Evolutionary conservation across 1,140 invertebrate species (phyloP), one percentile per base, ranked within the genome.

Genomic region (Adelges cooleyi): DNA sequence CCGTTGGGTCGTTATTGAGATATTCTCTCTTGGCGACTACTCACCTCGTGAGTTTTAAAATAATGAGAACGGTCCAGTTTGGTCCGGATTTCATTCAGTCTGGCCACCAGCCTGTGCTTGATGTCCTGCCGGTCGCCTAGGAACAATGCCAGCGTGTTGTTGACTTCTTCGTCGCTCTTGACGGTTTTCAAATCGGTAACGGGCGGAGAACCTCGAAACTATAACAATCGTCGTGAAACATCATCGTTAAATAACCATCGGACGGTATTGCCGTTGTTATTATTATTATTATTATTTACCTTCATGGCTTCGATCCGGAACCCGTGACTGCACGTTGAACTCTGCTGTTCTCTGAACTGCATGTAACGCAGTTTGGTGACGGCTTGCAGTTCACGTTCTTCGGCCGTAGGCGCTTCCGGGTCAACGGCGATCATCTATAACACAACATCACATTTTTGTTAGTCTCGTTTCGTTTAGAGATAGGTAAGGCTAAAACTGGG

Each of bases 301-400:
- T 95, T 95, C 75, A 98, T 86, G 20, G 92, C 95, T 77, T 98
- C 95, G 68, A 98, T 95, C 68, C 95, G 78, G 74, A 98, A 98
- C 1, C 94, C 95, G 69, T 95, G 85, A 52, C 85, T 85, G 38
- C 90, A 88, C 0, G 92, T 92, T 2, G 94, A 97, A 67, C 91
- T 95, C 71, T 93, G 86, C 66, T 89, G 79, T 76, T 98, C 95
- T 38, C 95, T 79, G 77, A 96, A 98, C 72, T 91, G 86, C 91
- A 95, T 95, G 76, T 96, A 97, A 15, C 92, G 81, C 66, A 95
- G 78, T 77, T 96, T 96, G 1, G 92, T 95, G 6, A 97, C 87
- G 3, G 90, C 90, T 67, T 84, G 78, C 1, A 80, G 74, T 36
- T 80, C 76, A 69, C 89, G 84, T 75, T 97, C 93, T 49, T 89